Evolutionary conservation across 2,113 vertebrate species (phyloP).

Genomic region (Heptranchias perlo): DNA sequence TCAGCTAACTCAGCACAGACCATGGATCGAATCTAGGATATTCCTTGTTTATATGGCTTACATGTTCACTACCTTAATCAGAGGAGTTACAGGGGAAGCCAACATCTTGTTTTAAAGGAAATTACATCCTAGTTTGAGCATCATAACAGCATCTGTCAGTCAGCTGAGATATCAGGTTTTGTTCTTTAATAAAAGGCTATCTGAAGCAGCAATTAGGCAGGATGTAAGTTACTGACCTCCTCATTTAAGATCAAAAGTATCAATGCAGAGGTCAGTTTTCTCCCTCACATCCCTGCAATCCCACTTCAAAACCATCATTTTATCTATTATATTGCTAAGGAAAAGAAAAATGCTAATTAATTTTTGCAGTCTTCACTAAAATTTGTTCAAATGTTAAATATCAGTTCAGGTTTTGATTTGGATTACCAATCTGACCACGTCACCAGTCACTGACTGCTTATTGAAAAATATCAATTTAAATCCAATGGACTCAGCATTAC

Average conservation of each 20-base stretch:
- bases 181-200: neutral
- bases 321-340: neutral
- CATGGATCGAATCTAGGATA: neutral
- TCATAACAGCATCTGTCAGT: neutral
- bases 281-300: neutral
- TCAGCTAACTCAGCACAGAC: neutral
- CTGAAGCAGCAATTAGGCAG: neutral
- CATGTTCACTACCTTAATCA: neutral
- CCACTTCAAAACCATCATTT: neutral
- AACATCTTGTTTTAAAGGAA: neutral
- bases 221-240: neutral
- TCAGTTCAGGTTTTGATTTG: slow-evolving; percentile 5
- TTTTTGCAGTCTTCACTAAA: slow-evolving; percentile 32
- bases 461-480: neutral
- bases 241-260: neutral
- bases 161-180: neutral
- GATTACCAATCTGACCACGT: neutral
- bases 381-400: slow-evolving; percentile 21
- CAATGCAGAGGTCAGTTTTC: neutral
- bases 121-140: neutral
- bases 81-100: neutral
- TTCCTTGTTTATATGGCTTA: neutral
- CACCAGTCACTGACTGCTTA: neutral
- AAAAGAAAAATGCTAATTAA: slow-evolving; percentile 25
- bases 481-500: neutral